Evolutionary conservation across 2,113 vertebrate species (phyloP).

Genomic region (Neomonachus schauinslandi): DNA sequence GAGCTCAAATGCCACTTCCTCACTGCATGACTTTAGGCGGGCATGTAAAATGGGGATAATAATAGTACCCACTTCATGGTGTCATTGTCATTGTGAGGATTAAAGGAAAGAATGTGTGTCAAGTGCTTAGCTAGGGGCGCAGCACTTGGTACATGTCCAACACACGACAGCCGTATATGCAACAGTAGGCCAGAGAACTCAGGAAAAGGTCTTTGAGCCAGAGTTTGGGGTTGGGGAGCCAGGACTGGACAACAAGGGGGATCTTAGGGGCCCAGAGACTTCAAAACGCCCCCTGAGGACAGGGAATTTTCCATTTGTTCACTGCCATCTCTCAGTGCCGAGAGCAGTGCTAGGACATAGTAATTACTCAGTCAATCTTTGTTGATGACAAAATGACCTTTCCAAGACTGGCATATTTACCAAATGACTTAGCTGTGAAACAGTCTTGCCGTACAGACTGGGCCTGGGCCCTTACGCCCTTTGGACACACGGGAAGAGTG

Average conservation of each 20-base stretch:
- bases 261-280: neutral
- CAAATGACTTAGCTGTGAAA: neutral
- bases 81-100: neutral
- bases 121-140: neutral
- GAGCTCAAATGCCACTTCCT: neutral
- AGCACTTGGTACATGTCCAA: neutral
- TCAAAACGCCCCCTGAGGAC: neutral
- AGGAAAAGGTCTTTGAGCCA: neutral
- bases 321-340: neutral
- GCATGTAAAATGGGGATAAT: neutral
- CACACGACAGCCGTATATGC: rapidly evolving
- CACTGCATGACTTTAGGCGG: neutral
- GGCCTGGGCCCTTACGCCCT: neutral
- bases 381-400: neutral
- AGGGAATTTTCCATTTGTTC: neutral
- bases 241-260: neutral
- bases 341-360: neutral
- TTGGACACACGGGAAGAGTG: neutral
- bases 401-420: neutral
- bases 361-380: neutral
- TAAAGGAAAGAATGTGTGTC: neutral
- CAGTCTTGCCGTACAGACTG: neutral
- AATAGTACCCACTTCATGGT: neutral
- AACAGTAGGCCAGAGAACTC: neutral
- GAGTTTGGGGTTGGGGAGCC: neutral